Evolutionary conservation across 2,888 invertebrate genomes (phyloP), one percentile per base, ranked within the genome.

Genomic region (Hirtodrosophila duncani): DNA sequence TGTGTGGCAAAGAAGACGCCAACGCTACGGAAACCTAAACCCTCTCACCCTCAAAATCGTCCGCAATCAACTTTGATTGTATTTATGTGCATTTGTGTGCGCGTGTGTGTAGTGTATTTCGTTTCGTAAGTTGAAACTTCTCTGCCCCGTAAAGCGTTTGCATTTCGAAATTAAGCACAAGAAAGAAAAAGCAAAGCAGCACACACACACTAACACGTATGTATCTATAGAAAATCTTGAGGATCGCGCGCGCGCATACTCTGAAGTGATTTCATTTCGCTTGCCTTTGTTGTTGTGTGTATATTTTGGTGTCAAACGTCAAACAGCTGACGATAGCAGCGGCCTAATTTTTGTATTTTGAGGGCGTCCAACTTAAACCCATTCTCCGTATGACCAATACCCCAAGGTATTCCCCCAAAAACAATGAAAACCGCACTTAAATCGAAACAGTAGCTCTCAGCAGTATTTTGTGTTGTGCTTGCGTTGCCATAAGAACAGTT

Each of bases 361-460:
- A n/a, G n/a, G n/a, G n/a, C n/a, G n/a, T n/a, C n/a, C n/a, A n/a
- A n/a, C n/a, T n/a, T n/a, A n/a, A n/a, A n/a, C n/a, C n/a, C n/a
- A n/a, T 13, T 26, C 21, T 29, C 11, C 13, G 44, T 51, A 60
- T 70, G 78, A 78, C 42, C 65, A 67, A 67, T 77, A n/a, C 30
- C 42, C 45, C 60, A 66, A 78, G 72, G 72, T 72, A 75, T 74
- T 74, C 75, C 74, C 74, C 74, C 53, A 44, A 64, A 48, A 49
- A 51, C 41, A 59, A 44, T 56, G 49, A 36, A 52, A 37, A 43
- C 31, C 34, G 21, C 36, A 37, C 14, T 16, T 23, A 30, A 44
- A 58, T 30, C 31, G 24, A 17, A 14, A 34, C 45, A 29, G 27
- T 24, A 52, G 43, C 48, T 71, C 71, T n/a, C n/a, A 75, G 71